A percentile compares a stretch with the other conserved stretches of the same genome.
Conservation (phyloP, 2,113 vertebrate genomes). For the Semnornis frantzii region DNA sequence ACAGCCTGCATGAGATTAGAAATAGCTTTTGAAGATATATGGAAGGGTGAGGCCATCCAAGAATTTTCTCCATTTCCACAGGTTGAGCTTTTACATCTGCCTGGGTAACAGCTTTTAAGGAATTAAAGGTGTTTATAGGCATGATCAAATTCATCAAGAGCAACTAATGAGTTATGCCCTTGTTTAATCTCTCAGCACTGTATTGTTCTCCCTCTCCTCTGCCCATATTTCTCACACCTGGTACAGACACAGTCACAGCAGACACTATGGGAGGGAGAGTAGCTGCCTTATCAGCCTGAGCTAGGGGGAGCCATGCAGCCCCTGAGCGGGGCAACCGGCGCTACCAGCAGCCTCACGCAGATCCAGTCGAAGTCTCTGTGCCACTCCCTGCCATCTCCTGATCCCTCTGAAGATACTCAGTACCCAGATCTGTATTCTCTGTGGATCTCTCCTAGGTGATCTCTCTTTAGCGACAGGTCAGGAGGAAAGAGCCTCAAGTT, state of each 20-base stretch:
- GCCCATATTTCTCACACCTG: background rate
- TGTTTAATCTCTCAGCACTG: background rate
- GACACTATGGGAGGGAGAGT: background rate
- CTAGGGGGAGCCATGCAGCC: background rate
- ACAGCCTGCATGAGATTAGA: conserved; percentile 51
- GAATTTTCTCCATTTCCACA: conserved; percentile 52
- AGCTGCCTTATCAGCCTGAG: background rate
- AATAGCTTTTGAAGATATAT: conserved; percentile 54
- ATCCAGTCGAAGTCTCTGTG: background rate
- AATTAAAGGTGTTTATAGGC: conserved; percentile 49
- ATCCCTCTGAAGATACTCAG: background rate
- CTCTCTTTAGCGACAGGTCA: no score
- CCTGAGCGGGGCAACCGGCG: background rate
- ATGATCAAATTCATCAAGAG: conserved; percentile 25
- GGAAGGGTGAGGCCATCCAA: conserved; percentile 50
- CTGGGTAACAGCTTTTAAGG: conserved; percentile 1
- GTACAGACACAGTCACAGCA: background rate
- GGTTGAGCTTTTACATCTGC: conserved; percentile 52
- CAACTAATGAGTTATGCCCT: background rate
- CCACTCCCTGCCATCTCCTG: background rate
- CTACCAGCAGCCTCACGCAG: background rate
- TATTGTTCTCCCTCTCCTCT: background rate
- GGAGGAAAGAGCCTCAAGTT: no score
- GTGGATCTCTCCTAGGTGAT: background rate
- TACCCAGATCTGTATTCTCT: background rate